phyloP scores from a whole-genome alignment of 1,140 invertebrate genomes.

The Globodera ellingtonae region DNA sequence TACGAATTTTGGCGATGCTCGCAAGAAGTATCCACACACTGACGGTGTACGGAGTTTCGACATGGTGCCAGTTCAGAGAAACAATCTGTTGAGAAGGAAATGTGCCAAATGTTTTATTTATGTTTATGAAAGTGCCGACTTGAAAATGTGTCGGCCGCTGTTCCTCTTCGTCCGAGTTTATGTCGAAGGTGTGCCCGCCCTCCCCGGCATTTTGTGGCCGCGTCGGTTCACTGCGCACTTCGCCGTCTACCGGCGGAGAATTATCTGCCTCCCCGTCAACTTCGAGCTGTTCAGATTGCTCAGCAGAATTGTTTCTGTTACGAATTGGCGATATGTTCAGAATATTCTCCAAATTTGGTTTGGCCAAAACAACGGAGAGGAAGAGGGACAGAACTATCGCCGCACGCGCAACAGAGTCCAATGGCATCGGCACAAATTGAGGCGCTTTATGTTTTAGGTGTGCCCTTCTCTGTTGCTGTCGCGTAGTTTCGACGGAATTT shows the following conservation, averaged over 20 bases:
- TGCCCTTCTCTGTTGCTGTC: too few relatives aligned
- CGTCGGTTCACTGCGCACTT: neutral
- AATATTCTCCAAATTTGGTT: neutral
- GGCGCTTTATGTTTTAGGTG: too few relatives aligned
- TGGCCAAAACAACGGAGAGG: neutral
- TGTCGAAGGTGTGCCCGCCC: constrained; percentile 8
- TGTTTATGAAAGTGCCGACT: neutral
- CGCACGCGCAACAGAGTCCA: neutral
- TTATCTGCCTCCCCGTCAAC: neutral
- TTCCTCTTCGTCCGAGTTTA: constrained; percentile 8
- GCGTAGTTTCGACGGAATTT: too few relatives aligned
- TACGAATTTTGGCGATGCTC: constrained; percentile 60
- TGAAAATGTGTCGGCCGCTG: constrained; percentile 5
- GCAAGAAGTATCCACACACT: constrained; percentile 57
- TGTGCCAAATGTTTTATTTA: neutral
- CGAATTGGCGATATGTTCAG: neutral
- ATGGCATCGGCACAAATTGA: too few relatives aligned
- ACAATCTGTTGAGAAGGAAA: neutral
- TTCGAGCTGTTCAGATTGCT: neutral
- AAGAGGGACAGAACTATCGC: neutral
- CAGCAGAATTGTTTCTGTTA: neutral
- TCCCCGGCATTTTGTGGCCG: neutral
- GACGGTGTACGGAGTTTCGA: constrained; percentile 39
- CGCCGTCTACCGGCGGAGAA: neutral
- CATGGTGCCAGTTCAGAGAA: constrained; percentile 23